A percentile compares a stretch with the other conserved stretches of the same genome.
Conservation (phyloP, 92 coral and sea anemone genomes). For the Epizoanthus stellaris region DNA sequence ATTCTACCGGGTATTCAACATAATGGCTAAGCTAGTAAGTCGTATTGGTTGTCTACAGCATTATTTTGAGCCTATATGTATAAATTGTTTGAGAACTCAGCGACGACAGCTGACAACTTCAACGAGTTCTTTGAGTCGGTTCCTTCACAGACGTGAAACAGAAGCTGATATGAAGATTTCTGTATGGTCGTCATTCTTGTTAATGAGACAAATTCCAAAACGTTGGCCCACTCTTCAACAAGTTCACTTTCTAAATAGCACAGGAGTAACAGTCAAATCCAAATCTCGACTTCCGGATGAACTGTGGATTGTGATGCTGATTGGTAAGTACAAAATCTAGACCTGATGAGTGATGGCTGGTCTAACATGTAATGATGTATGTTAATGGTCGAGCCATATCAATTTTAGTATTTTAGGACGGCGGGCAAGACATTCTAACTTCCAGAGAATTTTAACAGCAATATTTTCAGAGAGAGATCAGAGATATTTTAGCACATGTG, state of each 20-base stretch:
- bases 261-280: conserved; percentile 20
- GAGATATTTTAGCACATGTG: too few relatives aligned
- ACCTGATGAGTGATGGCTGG: too few relatives aligned
- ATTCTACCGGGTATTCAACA: neutral
- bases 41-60: neutral
- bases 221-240: neutral
- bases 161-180: neutral
- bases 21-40: conserved; percentile 18
- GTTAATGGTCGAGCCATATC: too few relatives aligned
- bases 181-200: neutral
- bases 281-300: conserved; percentile 60
- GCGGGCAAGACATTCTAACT: too few relatives aligned
- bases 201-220: neutral
- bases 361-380: too few relatives aligned
- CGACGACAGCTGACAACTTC: neutral
- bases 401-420: too few relatives aligned
- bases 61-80: conserved; percentile 20
- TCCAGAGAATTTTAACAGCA: too few relatives aligned
- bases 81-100: conserved; percentile 33
- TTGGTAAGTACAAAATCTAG: conserved; percentile 45
- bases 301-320: conserved; percentile 64
- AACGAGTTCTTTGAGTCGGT: conserved; percentile 21
- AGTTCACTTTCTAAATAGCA: conserved; percentile 14
- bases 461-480: too few relatives aligned
- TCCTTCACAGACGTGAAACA: conserved; percentile 13